Evolutionary conservation across 37 sponge, comb jelly and placozoan genomes (phyloP).

Genomic region (Petrosia ficiformis): DNA sequence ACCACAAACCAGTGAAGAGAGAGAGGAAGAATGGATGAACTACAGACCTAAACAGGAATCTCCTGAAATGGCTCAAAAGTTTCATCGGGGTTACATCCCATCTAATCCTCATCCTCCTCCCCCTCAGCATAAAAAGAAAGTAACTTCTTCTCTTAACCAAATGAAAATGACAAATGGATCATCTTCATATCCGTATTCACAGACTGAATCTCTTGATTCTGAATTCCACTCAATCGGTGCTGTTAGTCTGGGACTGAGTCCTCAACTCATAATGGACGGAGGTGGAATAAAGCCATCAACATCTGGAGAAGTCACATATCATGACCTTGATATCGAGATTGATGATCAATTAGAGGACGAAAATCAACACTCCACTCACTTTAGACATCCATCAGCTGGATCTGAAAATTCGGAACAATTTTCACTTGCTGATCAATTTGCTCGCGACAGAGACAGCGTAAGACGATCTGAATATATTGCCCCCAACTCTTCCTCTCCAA

Average conservation of each 20-base stretch:
- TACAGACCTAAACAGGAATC: conserved; percentile 24
- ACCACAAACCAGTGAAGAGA: conserved; percentile 14
- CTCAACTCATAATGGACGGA: background rate
- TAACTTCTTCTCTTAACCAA: background rate
- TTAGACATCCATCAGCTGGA: background rate
- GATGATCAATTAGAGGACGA: conserved; percentile 6
- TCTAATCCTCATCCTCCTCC: background rate
- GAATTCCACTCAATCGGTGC: conserved; percentile 1
- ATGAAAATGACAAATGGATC: background rate
- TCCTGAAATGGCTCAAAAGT: background rate
- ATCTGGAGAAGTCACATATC: background rate
- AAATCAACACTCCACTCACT: background rate
- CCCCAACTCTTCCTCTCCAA: background rate
- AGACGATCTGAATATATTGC: conserved; percentile 1
- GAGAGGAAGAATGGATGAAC: conserved; percentile 49
- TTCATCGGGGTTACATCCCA: background rate
- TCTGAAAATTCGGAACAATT: background rate
- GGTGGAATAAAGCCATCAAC: background rate
- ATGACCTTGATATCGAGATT: conserved; percentile 3
- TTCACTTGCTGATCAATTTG: background rate
- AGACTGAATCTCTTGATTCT: conserved; percentile 29
- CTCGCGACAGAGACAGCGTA: background rate
- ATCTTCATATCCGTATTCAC: conserved; percentile 11
- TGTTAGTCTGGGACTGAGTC: background rate
- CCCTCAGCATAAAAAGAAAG: background rate